Evolutionary conservation across 2,888 invertebrate genomes (phyloP), one percentile per base, ranked within the genome.

Genomic region (Spilarctia lutea): DNA sequence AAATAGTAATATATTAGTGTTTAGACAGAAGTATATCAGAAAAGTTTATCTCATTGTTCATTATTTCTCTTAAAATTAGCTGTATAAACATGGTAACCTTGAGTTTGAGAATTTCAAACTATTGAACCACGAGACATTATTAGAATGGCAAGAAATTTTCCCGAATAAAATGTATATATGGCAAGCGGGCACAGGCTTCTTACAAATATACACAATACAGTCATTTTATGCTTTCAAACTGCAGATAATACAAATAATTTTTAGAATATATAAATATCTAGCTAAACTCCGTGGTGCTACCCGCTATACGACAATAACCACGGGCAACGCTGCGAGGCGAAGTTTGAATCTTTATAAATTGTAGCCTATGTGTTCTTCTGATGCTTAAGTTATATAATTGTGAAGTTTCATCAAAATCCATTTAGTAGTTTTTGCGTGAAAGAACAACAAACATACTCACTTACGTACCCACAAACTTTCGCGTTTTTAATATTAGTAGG

Each of bases 181-280:
- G 56, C 72, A 69, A 72, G 56, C 72, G 52, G 52, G 27, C 56
- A 56, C 56, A 73, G 60, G 33, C 63, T 60, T 56, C n/a, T n/a
- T 45, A 45, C 65, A 74, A 71, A 66, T 60, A 42, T 70, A 66
- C 74, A 56, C 45, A 33, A 74, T 45, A 27, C 27, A 56, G 42
- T 68, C 33, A 67, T 52, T 66, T 70, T 65, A 65, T 74, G 56
- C 56, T 74, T 56, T 52, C 11, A 45, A 65, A 74, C 65, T 42
- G 7, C 65, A 20, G n/a, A 73, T 68, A 73, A 68, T 35, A 48
- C 63, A 65, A 63, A 52, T 60, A 27, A n/a, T n/a, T n/a, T n/a
- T n/a, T n/a, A n/a, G n/a, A n/a, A n/a, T n/a, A n/a, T n/a, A n/a
- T n/a, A n/a, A n/a, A n/a, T n/a, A n/a, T n/a, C n/a, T n/a, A n/a